A percentile compares a stretch with the other conserved stretches of the same genome.
Conservation (phyloP, 2,113 vertebrate species). For the Piliocolobus tephrosceles region DNA sequence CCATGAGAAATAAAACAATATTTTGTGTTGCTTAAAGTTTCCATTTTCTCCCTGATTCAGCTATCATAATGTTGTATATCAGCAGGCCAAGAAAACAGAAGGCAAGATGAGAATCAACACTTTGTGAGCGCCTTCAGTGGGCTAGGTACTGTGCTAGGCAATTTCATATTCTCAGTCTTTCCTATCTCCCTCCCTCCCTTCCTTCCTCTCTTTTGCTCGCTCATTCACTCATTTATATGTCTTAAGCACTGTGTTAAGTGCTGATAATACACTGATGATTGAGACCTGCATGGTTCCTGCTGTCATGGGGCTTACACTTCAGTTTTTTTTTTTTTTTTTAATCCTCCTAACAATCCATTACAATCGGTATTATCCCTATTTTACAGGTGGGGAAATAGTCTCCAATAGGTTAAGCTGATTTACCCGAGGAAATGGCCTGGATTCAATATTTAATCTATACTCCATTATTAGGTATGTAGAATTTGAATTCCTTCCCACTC, state of each 20-base stretch:
- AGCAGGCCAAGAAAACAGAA: not conserved
- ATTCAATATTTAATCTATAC: not conserved
- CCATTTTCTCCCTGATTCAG: not conserved
- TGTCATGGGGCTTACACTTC: not conserved
- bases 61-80: not conserved
- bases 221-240: not conserved
- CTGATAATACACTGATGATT: not conserved
- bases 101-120: not conserved
- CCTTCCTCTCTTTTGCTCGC: too few species aligned
- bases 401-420: not conserved
- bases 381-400: not conserved
- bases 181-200: too few species aligned
- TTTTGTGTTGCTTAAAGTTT: not conserved
- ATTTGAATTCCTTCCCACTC: not conserved
- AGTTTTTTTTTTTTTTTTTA: not conserved
- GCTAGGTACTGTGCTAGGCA: not conserved
- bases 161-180: not conserved
- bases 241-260: not conserved
- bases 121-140: not conserved
- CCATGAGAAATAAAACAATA: not conserved
- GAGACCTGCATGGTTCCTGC: not conserved
- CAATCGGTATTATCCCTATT: not conserved
- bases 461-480: not conserved
- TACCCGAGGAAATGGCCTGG: not conserved
- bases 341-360: not conserved